phyloP scores from a whole-genome alignment of 2,113 vertebrate genomes.

The Bombycilla garrulus region DNA sequence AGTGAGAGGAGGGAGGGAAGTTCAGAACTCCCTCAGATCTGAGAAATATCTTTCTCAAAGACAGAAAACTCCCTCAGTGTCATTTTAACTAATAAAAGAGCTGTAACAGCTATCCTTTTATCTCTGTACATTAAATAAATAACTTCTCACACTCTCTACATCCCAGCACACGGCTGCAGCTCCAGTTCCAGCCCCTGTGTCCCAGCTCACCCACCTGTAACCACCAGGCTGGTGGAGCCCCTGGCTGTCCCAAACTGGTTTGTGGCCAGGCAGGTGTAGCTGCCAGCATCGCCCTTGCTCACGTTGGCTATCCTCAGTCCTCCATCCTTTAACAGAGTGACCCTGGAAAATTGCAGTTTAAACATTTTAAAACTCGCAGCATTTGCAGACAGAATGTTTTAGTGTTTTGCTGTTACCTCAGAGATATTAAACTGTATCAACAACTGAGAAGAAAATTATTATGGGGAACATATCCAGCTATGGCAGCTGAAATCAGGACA shows the following conservation, averaged over 20 bases:
- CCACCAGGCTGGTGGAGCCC: constrained; percentile 81
- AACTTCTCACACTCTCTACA: neutral
- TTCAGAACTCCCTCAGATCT: neutral
- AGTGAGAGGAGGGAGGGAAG: neutral
- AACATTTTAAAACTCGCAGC: neutral
- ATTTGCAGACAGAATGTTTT: neutral
- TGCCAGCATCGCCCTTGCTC: constrained; percentile 83
- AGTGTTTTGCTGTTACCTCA: neutral
- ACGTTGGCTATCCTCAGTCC: constrained; percentile 85
- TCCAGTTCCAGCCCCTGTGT: neutral
- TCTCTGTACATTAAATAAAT: neutral
- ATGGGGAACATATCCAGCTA: no score
- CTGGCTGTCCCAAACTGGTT: constrained; percentile 93
- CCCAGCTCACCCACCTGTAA: constrained; percentile 79
- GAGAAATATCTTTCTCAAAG: neutral
- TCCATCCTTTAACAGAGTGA: constrained; percentile 81
- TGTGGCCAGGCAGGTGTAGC: constrained; percentile 86
- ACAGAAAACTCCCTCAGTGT: neutral
- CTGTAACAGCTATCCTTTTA: neutral
- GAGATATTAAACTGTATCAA: neutral
- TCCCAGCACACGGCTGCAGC: neutral
- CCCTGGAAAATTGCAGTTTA: constrained; percentile 66
- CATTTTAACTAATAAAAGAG: neutral
- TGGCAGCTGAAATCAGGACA: neutral
- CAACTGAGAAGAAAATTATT: neutral